phyloP scores from a whole-genome alignment of 2,113 vertebrate species.

The Oenanthe melanoleuca region DNA sequence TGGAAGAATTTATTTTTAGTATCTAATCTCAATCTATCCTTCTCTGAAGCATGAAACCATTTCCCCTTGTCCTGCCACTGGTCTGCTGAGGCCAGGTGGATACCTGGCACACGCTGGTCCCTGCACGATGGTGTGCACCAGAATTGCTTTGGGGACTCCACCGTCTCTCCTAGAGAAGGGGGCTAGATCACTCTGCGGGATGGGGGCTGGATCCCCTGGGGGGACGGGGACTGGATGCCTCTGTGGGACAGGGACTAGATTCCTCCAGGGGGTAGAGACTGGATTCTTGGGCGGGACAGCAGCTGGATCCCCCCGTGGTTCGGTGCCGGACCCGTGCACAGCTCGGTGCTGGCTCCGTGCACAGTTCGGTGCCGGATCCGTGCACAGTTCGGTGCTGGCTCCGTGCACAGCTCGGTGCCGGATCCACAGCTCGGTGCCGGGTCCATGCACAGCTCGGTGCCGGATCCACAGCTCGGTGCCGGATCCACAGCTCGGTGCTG shows the following conservation, averaged over 20 bases:
- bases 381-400: no score
- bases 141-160: not conserved
- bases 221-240: rapidly evolving
- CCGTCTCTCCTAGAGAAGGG: rapidly evolving
- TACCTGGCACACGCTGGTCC: not conserved
- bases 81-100: not conserved
- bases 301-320: rapidly evolving
- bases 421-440: no score
- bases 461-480: no score
- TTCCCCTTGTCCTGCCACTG: not conserved
- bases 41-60: not conserved
- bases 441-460: no score
- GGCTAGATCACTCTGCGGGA: rapidly evolving
- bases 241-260: rapidly evolving
- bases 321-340: not conserved
- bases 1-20: not conserved
- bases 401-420: no score
- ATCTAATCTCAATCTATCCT: not conserved
- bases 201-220: rapidly evolving
- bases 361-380: no score
- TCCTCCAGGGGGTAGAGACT: rapidly evolving
- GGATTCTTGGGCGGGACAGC: no score
- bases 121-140: rapidly evolving
- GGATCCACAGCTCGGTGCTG: no score
- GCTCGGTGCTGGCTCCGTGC: no score